Percentiles rank a stretch among this genome's conserved stretches.
These are phyloP conservation scores for Eristalinus sepulchralis DNA, from an alignment of 2,888 invertebrate genomes.

Conservation along the genomic window DNA sequence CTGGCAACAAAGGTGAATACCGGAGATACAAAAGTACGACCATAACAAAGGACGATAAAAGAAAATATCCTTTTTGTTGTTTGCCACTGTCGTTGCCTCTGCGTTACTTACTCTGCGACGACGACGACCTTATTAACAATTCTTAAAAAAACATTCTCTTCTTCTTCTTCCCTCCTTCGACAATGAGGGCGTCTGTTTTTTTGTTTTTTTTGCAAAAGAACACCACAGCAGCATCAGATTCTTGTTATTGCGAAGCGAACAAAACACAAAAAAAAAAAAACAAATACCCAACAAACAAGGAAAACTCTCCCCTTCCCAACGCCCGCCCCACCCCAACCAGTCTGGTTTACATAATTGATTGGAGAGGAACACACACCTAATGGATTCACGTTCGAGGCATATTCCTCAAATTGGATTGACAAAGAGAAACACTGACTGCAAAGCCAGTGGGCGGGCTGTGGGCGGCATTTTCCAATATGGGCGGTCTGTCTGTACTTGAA, in stretches of 20 bases:
- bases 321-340: too few relatives aligned
- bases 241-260: constrained; percentile 6
- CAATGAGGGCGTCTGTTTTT: constrained; percentile 20
- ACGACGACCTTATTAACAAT: constrained; percentile 56
- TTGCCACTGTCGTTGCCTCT: neutral
- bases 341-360: constrained; percentile 68
- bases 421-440: neutral
- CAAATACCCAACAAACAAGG: neutral
- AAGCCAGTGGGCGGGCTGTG: neutral
- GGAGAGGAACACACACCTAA: constrained; percentile 56
- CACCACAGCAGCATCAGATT: constrained; percentile 12
- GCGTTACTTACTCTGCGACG: constrained; percentile 18
- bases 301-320: too few relatives aligned
- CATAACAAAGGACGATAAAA: constrained; percentile 31
- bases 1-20: constrained; percentile 52
- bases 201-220: constrained; percentile 12
- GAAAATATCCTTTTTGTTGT: constrained; percentile 35
- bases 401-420: constrained; percentile 38
- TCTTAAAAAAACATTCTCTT: constrained; percentile 29
- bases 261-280: neutral
- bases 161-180: neutral
- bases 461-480: neutral
- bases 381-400: constrained; percentile 37
- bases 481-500: neutral
- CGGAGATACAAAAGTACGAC: constrained; percentile 9